These are phyloP conservation scores for Eulemur rufifrons DNA, from an alignment of 2,113 vertebrate genomes.

Conservation along the genomic window DNA sequence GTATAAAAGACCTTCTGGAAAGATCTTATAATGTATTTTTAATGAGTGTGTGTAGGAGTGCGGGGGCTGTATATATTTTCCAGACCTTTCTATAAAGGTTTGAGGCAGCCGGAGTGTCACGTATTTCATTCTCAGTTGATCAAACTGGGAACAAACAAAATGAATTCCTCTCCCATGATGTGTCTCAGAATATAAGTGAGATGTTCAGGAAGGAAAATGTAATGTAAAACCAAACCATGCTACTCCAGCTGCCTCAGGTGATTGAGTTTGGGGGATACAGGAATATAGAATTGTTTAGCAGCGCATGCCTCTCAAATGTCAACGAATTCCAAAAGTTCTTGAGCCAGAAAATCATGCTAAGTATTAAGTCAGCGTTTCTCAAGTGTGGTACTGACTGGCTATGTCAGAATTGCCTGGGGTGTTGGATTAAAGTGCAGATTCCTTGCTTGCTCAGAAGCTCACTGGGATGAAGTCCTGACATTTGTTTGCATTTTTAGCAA, in stretches of 20 bases:
- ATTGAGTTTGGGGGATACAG: neutral
- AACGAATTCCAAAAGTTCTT: neutral
- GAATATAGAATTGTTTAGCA: neutral
- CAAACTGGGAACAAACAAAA: neutral
- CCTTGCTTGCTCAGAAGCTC: neutral
- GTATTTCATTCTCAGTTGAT: neutral
- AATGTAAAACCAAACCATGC: neutral
- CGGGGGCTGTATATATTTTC: neutral
- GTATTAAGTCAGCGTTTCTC: neutral
- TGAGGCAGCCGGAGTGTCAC: neutral
- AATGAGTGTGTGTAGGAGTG: neutral
- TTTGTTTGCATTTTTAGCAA: constrained; percentile 21
- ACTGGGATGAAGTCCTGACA: neutral
- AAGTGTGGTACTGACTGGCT: neutral
- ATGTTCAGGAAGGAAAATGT: neutral
- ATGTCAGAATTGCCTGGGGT: neutral
- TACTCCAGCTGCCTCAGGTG: neutral
- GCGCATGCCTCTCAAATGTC: constrained; percentile 13
- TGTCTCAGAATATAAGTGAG: neutral
- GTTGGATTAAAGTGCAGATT: neutral
- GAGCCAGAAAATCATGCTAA: neutral
- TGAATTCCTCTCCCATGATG: neutral
- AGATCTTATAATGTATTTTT: neutral
- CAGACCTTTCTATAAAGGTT: neutral
- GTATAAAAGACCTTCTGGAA: neutral